phyloP scores from a whole-genome alignment of 2,888 invertebrate species.

The Chymomyza fuscimana region DNA sequence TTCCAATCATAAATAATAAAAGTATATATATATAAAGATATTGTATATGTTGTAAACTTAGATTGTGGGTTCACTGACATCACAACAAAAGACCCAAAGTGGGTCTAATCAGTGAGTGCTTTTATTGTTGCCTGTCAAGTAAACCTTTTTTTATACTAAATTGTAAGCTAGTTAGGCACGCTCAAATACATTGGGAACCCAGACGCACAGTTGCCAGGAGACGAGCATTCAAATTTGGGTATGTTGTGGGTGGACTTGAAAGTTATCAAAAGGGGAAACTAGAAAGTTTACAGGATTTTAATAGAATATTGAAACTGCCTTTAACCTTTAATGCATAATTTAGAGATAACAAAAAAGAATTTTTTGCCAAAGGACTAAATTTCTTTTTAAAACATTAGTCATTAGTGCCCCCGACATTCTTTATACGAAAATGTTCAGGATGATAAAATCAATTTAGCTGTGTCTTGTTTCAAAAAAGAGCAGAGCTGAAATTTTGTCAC shows the following conservation, averaged over 20 bases:
- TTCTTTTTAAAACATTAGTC: no score
- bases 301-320: not conserved
- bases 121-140: constrained; percentile 3
- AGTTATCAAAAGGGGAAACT: not conserved
- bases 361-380: no score
- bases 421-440: no score
- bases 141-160: not conserved
- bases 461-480: no score
- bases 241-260: not conserved
- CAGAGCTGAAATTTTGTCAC: no score
- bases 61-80: not conserved
- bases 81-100: not conserved
- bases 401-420: no score
- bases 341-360: no score
- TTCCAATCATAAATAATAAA: not conserved
- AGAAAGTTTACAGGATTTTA: not conserved
- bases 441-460: no score
- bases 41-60: not conserved
- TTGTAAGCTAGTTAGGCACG: not conserved
- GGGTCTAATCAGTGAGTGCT: constrained; percentile 2
- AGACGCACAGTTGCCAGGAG: not conserved
- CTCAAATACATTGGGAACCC: not conserved
- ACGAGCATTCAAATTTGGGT: not conserved
- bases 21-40: not conserved
- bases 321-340: not conserved